A percentile compares a stretch with the other conserved stretches of the same genome.
phyloP scores from a whole-genome alignment of 1,140 invertebrate genomes.

The Cephus cinctus region DNA sequence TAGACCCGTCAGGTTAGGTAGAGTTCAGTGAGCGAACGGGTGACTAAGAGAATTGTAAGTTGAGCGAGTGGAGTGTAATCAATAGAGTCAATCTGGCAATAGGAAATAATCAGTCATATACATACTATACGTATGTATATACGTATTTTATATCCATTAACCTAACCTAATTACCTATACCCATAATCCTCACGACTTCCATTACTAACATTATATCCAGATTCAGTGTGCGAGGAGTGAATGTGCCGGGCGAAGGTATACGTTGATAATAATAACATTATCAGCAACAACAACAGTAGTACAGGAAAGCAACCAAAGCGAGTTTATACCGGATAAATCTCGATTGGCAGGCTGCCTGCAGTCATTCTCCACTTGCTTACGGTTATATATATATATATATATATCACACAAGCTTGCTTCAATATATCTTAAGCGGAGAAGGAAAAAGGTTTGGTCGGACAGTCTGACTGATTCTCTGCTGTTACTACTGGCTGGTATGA shows the following conservation, averaged over 20 bases:
- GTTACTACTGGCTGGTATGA: too few relatives aligned
- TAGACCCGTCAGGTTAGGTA: too few relatives aligned
- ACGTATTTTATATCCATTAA: too few relatives aligned
- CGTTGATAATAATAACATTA: not conserved
- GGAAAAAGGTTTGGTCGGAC: slow-evolving; percentile 17
- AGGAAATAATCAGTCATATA: not conserved
- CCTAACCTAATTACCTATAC: not conserved
- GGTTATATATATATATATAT: too few relatives aligned
- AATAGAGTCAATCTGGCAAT: not conserved
- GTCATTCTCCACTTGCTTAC: too few relatives aligned
- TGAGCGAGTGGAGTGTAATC: too few relatives aligned
- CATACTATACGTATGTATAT: too few relatives aligned
- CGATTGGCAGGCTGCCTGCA: slow-evolving; percentile 28
- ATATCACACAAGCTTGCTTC: not conserved
- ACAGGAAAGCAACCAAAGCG: slow-evolving; percentile 35
- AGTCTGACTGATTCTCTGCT: too few relatives aligned
- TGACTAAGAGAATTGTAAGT: too few relatives aligned
- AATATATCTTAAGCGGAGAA: slow-evolving; percentile 9
- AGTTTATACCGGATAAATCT: slow-evolving; percentile 51
- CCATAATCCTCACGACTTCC: too few relatives aligned
- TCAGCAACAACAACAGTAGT: slow-evolving; percentile 19
- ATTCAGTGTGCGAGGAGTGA: slow-evolving; percentile 3
- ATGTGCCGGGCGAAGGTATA: not conserved
- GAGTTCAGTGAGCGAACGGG: too few relatives aligned
- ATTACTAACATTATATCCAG: slow-evolving; percentile 10